These are phyloP conservation scores for Apogon hyalosoma DNA, from an alignment of 2,797 vertebrate species.

Conservation along the genomic window DNA sequence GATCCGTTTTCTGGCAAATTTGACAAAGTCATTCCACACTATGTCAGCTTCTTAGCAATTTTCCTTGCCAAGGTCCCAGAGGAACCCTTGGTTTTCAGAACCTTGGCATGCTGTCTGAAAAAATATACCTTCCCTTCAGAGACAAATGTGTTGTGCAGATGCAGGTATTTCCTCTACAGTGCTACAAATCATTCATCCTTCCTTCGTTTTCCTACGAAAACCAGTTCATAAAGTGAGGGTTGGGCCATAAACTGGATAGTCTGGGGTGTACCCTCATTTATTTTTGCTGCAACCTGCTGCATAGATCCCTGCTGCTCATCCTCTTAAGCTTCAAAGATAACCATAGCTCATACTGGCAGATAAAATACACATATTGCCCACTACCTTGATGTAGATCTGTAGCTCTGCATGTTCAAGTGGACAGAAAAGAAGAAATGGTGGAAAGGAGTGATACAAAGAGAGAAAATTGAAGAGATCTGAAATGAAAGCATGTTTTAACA, in stretches of 20 bases:
- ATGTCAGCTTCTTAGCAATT: constrained; percentile 47
- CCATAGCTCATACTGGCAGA: constrained; percentile 12
- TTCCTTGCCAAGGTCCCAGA: constrained; percentile 29
- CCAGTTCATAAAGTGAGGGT: constrained; percentile 49
- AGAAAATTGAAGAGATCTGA: constrained; percentile 8
- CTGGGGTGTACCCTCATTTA: constrained; percentile 39
- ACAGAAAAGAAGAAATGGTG: not conserved
- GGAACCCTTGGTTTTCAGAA: constrained; percentile 42
- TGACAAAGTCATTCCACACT: constrained; percentile 52
- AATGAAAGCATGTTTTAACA: constrained; percentile 34
- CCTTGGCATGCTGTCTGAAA: constrained; percentile 25
- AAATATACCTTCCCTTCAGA: constrained; percentile 21
- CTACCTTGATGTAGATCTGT: constrained; percentile 37
- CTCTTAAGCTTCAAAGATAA: constrained; percentile 58
- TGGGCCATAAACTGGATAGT: constrained; percentile 22
- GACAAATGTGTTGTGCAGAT: constrained; percentile 59
- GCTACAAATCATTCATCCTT: constrained; percentile 29
- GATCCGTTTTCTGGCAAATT: constrained; percentile 27
- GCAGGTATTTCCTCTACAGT: constrained; percentile 43
- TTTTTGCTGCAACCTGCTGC: constrained; percentile 42
- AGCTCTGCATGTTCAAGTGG: constrained; percentile 34
- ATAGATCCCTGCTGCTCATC: constrained; percentile 29
- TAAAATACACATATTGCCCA: constrained; percentile 44
- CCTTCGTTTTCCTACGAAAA: constrained; percentile 35
- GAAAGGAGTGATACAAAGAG: constrained; percentile 10